Conservation (phyloP, 1,140 invertebrate genomes). For the Thaumatotibia leucotreta region DNA sequence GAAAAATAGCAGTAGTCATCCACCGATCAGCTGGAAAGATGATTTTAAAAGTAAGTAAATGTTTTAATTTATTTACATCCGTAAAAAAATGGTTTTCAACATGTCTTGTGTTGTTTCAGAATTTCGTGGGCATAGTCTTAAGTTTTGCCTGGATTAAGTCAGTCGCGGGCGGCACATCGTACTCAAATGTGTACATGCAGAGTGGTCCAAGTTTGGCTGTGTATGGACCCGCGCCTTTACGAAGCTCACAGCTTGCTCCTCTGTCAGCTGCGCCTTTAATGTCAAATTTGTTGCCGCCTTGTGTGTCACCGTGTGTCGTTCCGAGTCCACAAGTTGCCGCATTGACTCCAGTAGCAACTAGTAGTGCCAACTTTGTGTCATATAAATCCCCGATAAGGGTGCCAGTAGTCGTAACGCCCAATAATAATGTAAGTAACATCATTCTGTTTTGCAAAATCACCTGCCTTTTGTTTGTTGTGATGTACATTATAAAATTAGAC, state of each 20-base stretch:
- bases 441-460: no score
- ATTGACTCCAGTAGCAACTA: slow-evolving; percentile 30
- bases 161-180: slow-evolving; percentile 35
- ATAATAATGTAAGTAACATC: slow-evolving; percentile 46
- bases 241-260: slow-evolving; percentile 29
- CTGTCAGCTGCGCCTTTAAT: slow-evolving; percentile 35
- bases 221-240: slow-evolving; percentile 37
- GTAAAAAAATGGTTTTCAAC: slow-evolving; percentile 12
- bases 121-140: slow-evolving; percentile 24
- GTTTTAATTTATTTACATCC: slow-evolving; percentile 1
- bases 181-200: slow-evolving; percentile 56
- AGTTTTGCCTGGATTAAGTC: slow-evolving; percentile 23
- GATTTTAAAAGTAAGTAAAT: slow-evolving; percentile 66
- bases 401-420: slow-evolving; percentile 43
- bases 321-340: slow-evolving; percentile 34
- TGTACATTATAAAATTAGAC: no score
- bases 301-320: slow-evolving; percentile 52
- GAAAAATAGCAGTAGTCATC: slow-evolving; percentile 64
- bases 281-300: slow-evolving; percentile 42
- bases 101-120: slow-evolving; percentile 38
- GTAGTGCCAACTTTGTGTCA: slow-evolving; percentile 45
- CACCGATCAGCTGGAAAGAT: slow-evolving; percentile 58
- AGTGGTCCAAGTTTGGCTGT: slow-evolving; percentile 33
- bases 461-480: no score
- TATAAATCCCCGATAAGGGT: slow-evolving; percentile 45